A percentile compares a stretch with the other conserved stretches of the same genome.
Conservation (phyloP, 2,113 vertebrate species). For the Lophura nycthemera region DNA sequence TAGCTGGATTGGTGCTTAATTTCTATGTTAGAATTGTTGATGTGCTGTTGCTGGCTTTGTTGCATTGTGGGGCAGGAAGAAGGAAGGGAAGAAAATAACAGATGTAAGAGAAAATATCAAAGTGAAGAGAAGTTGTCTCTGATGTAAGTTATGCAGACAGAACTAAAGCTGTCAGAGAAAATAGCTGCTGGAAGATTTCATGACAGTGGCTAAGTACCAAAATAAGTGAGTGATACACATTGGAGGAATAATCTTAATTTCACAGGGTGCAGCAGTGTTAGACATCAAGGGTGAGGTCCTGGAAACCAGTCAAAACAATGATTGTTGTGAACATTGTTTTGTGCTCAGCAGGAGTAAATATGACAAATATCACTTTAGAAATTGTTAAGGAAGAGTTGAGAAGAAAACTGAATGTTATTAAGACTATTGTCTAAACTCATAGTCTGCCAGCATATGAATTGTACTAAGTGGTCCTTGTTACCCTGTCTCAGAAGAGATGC, state of each 20-base stretch:
- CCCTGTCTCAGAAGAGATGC: neutral
- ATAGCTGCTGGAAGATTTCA: neutral
- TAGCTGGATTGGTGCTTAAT: neutral
- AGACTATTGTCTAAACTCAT: neutral
- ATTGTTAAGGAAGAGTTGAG: neutral
- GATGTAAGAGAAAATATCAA: neutral
- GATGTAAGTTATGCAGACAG: fast-evolving
- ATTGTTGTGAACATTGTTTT: neutral
- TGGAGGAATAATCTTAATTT: neutral
- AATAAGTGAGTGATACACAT: neutral
- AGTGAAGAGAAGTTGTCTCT: neutral
- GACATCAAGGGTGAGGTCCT: neutral
- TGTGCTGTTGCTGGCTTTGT: neutral
- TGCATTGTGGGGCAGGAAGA: neutral
- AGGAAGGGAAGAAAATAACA: neutral
- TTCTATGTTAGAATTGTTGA: neutral
- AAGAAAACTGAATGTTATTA: neutral
- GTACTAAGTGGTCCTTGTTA: neutral
- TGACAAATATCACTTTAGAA: neutral
- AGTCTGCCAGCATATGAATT: neutral
- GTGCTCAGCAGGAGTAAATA: neutral
- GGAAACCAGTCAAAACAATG: neutral
- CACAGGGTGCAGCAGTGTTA: neutral
- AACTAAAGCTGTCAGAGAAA: neutral
- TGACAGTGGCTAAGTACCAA: neutral